These are phyloP conservation scores for Cichlasoma orientale DNA, from an alignment of 2,797 vertebrate genomes.

Conservation along the genomic window DNA sequence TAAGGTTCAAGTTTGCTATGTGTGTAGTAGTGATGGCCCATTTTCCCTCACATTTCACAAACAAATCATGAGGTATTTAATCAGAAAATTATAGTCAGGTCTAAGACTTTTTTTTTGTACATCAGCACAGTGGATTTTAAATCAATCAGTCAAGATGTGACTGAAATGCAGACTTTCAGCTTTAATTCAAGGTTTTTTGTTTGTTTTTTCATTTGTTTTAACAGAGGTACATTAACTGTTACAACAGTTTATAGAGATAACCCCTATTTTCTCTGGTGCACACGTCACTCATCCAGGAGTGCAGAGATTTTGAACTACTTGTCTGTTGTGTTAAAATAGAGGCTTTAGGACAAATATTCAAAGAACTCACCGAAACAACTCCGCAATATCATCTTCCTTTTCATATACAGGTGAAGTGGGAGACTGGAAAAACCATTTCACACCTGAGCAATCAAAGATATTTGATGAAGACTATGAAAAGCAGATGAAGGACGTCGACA, in stretches of 20 bases:
- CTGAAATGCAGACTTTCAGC: not conserved
- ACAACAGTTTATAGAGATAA: not conserved
- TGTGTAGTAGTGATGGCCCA: not conserved
- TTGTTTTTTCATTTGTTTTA: too few relatives aligned
- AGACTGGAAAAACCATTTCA: slow-evolving; percentile 87
- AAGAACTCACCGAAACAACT: not conserved
- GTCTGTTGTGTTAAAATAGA: not conserved
- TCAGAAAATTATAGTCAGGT: not conserved
- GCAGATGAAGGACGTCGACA: slow-evolving; percentile 78
- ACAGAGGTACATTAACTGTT: not conserved
- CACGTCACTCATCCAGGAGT: not conserved
- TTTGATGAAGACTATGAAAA: slow-evolving; percentile 84
- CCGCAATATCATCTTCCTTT: not conserved
- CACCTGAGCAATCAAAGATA: slow-evolving; percentile 74
- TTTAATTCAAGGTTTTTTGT: too few relatives aligned
- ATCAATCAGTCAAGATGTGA: not conserved
- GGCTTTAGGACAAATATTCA: not conserved
- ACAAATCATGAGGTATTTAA: not conserved
- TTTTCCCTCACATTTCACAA: not conserved
- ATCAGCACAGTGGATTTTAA: not conserved
- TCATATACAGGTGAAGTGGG: slow-evolving; percentile 80
- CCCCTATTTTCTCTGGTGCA: not conserved
- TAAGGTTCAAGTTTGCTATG: not conserved
- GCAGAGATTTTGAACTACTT: too few relatives aligned
- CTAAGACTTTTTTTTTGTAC: not conserved